Percentiles rank a stretch among this genome's conserved stretches.
Evolutionary conservation across 2,113 vertebrate species (phyloP).

Genomic region (Pedetes capensis): DNA sequence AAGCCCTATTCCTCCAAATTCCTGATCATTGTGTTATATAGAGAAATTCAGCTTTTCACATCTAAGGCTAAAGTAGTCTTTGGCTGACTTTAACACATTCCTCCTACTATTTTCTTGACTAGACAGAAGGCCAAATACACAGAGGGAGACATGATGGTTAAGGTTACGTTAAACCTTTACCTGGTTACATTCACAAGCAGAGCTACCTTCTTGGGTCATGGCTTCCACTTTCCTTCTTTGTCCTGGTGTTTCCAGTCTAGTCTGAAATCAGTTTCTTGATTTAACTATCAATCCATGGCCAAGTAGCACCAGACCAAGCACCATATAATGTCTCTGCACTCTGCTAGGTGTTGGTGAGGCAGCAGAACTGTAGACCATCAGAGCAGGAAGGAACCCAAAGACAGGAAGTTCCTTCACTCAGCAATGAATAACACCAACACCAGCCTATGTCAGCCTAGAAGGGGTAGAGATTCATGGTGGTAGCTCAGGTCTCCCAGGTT

Average conservation of each 20-base stretch:
- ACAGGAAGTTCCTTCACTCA: neutral
- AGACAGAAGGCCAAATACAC: neutral
- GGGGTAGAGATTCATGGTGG: neutral
- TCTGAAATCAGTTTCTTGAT: neutral
- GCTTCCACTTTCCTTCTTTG: neutral
- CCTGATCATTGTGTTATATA: neutral
- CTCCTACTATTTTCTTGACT: neutral
- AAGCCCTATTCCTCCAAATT: neutral
- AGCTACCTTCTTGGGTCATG: neutral
- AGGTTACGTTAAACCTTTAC: neutral
- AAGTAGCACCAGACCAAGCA: neutral
- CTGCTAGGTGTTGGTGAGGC: neutral
- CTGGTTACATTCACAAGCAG: neutral
- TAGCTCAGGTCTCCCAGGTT: neutral
- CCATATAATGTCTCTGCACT: neutral
- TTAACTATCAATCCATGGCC: neutral
- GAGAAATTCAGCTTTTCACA: neutral
- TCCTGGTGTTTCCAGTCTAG: neutral
- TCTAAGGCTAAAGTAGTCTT: neutral
- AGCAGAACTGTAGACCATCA: neutral
- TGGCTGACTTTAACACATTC: neutral
- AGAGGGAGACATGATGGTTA: accelerated
- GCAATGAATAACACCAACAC: neutral
- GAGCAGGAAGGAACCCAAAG: neutral
- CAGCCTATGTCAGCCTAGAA: neutral